phyloP scores from a whole-genome alignment of 1,140 invertebrate species.

The Theocolax elegans region DNA sequence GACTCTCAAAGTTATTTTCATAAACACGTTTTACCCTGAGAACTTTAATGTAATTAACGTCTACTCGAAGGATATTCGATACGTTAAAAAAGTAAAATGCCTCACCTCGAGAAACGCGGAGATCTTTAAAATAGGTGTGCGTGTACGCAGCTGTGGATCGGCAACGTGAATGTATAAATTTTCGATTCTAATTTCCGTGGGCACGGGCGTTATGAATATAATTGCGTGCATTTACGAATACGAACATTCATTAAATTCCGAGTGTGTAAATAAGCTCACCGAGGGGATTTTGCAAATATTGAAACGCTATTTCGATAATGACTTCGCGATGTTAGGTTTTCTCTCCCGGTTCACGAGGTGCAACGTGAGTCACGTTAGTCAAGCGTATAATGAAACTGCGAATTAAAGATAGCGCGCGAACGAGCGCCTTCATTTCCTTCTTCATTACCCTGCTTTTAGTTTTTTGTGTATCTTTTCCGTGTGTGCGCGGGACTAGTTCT shows the following conservation, averaged over 20 bases:
- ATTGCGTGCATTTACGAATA: conserved; percentile 15
- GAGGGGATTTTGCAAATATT: conserved; percentile 25
- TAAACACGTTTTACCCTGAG: no score
- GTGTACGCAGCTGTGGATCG: no score
- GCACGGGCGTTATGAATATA: no score
- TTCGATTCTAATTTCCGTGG: not conserved
- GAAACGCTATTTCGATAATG: conserved; percentile 16
- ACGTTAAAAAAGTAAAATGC: conserved; percentile 11
- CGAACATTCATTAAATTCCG: conserved; percentile 16
- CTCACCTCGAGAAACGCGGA: not conserved
- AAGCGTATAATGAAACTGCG: conserved; percentile 22
- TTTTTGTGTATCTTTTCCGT: conserved; percentile 13
- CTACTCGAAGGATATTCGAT: conserved; percentile 9
- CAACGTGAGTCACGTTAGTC: conserved; percentile 6
- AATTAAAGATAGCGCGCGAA: conserved; percentile 35
- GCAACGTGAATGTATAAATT: conserved; percentile 4
- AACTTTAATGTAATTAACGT: conserved; percentile 22
- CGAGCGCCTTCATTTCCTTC: conserved; percentile 27
- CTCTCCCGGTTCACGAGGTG: not conserved
- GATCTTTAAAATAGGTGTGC: conserved; percentile 2
- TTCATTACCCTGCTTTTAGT: conserved; percentile 33
- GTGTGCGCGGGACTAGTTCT: no score
- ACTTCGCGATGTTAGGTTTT: not conserved
- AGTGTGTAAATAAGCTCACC: not conserved
- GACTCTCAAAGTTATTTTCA: no score